Evolutionary conservation across 2,797 vertebrate species (phyloP), one percentile per base, ranked within the genome.

Genomic region (Ctenopoma multispine): DNA sequence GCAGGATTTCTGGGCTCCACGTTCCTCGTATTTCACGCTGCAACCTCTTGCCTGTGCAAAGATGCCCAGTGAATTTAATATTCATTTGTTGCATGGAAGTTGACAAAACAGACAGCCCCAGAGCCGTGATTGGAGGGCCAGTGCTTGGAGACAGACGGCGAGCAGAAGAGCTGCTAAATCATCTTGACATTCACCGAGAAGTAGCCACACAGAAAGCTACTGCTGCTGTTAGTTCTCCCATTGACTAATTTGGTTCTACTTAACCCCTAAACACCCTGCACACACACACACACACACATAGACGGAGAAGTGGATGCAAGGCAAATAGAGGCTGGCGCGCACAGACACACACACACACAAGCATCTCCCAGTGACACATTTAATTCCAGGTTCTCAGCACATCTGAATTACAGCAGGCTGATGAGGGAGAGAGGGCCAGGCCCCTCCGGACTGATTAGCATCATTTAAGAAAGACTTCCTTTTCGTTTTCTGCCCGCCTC

Each of bases 381-480:
- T 95, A 95, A 96, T 96, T 96, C 96, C 95, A 96, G 95, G 95
- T 96, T 96, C 96, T 96, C 96, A 91, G 95, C 96, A 96, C 94
- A 96, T 97, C 94, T 96, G 96, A 97, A 96, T 96, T 94, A 95
- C 92, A 94, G 95, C 95, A 94, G 95, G 93, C 94, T 95, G 96
- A 96, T 93, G 95, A 86, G 95, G 94, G 94, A 95, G 93, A 95
- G 94, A 95, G 87, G 96, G 95, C 94, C 96, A 95, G 92, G 95
- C 95, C 96, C 96, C 97, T 93, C 94, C 51, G 95, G 96, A 95
- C 96, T 97, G 96, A 98, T 97, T 97, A 97, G 96, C 96, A 95
- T 97, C 96, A 95, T 96, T 97, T 97, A 97, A 97, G 95, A 96
- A 96, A 96, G 95, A 91, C 94, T 94, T 94, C 91, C 81, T 92